Evolutionary conservation across 2,113 vertebrate genomes (phyloP), one percentile per base, ranked within the genome.

Genomic region (Amazona guildingii): DNA sequence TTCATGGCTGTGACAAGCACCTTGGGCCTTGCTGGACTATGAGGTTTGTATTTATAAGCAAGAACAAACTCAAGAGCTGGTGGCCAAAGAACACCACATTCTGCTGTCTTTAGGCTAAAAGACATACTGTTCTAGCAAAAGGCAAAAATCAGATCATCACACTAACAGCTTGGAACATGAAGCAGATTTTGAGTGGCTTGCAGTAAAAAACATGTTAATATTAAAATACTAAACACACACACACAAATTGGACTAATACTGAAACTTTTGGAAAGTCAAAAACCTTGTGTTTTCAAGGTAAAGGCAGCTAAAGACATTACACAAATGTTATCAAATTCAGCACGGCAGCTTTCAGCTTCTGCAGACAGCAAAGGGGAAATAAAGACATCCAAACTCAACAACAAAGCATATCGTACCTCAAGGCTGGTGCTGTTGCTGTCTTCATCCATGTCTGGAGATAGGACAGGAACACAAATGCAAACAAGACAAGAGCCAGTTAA

Each of bases 401-500:
- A 13, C 16, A 23, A 25, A 70, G 33, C 12, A 10, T 1, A 3
- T 2, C 0, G 1, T 95, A 97, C 97, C 97, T 97, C 69, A 2
- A 87, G 52, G 97, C 98, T 97, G 86, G 74, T 88, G 63, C 8
- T 94, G 44, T 97, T 97, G 18, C 97, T 96, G 11, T 88, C 94
- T 20, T 96, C 96, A 25, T 77, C 97, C 98, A 98, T 98, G 28
- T 52, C 98, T 98, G 93, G 8, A 43, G 39, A 13, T 3, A 16
- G 3, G 1, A 64, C 52, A 31, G 66, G 28, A 43, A 11, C 15
- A 13, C 37, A 55, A 37, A 27, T 1, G 21, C 23, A 31, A 37
- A 20, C 37, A 70, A 31, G 9, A 80, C 3, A 37, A 51, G 8
- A 4, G 1, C 0, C 3, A 37, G 70, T 72, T 35, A 72, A 11